Conservation (phyloP, 2,113 vertebrate species). For the Desmodus rotundus region DNA sequence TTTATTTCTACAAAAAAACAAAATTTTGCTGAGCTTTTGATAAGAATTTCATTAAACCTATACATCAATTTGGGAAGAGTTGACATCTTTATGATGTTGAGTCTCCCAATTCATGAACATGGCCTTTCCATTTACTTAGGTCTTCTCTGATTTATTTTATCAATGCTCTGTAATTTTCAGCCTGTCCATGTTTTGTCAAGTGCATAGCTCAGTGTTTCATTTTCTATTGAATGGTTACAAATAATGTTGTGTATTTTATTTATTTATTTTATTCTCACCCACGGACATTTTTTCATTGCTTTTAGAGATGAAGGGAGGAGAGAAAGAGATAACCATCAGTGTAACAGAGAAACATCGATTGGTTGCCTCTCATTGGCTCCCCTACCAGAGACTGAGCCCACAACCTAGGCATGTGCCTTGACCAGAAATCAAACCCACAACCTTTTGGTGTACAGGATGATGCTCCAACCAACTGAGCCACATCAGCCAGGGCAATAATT, state of each 20-base stretch:
- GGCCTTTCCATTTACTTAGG: not conserved
- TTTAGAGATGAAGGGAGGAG: too few species aligned
- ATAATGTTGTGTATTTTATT: not conserved
- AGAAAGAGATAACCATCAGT: too few species aligned
- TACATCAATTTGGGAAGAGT: not conserved
- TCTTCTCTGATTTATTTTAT: slow-evolving; percentile 10
- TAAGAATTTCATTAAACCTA: not conserved
- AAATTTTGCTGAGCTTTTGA: not conserved
- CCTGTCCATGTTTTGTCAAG: not conserved
- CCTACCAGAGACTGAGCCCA: too few species aligned
- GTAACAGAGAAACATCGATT: too few species aligned
- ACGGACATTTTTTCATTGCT: too few species aligned
- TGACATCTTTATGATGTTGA: not conserved
- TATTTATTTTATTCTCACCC: not conserved
- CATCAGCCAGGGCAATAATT: too few species aligned
- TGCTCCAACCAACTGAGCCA: too few species aligned
- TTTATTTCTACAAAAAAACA: not conserved
- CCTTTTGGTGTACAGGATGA: too few species aligned
- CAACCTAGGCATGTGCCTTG: too few species aligned
- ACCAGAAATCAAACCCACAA: too few species aligned
- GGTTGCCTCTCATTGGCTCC: too few species aligned
- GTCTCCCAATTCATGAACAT: not conserved
- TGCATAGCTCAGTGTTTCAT: not conserved
- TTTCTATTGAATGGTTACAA: not conserved
- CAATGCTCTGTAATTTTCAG: not conserved